A percentile compares a stretch with the other conserved stretches of the same genome.
Evolutionary conservation across 2,888 invertebrate species (phyloP).

Genomic region (Parascotia fuliginaria): DNA sequence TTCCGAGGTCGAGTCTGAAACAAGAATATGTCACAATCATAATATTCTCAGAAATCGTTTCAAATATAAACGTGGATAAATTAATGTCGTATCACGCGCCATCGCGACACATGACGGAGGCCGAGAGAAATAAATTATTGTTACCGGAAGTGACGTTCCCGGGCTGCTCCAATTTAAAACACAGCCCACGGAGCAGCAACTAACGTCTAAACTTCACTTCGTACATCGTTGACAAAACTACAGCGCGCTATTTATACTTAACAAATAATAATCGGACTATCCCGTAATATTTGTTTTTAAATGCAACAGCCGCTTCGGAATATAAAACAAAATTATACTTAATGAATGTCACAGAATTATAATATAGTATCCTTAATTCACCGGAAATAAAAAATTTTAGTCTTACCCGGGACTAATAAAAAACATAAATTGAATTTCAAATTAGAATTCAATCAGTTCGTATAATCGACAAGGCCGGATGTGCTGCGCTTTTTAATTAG

Average conservation of each 20-base stretch:
- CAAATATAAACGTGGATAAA: slow-evolving; percentile 77
- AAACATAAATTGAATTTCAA: slow-evolving; percentile 75
- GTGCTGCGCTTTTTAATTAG: slow-evolving; percentile 76
- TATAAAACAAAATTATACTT: slow-evolving; percentile 59
- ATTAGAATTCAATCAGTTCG: slow-evolving; percentile 74
- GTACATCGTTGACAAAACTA: slow-evolving; percentile 42
- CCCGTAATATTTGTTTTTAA: slow-evolving; percentile 52
- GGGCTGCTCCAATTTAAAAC: slow-evolving; percentile 80
- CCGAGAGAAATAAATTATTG: slow-evolving; percentile 82
- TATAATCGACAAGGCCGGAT: slow-evolving; percentile 73
- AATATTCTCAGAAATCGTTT: slow-evolving; percentile 75
- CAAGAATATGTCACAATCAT: slow-evolving; percentile 69
- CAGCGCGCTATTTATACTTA: slow-evolving; percentile 23
- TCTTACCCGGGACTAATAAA: slow-evolving; percentile 63
- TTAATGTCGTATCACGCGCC: slow-evolving; percentile 78
- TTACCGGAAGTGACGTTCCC: slow-evolving; percentile 83
- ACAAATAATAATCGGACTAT: slow-evolving; percentile 41
- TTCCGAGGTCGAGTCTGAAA: slow-evolving; percentile 45
- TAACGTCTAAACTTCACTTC: slow-evolving; percentile 32
- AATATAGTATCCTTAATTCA: slow-evolving; percentile 62
- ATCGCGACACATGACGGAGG: slow-evolving; percentile 78
- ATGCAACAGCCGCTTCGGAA: slow-evolving; percentile 42
- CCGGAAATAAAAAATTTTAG: slow-evolving; percentile 72
- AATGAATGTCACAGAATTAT: slow-evolving; percentile 62
- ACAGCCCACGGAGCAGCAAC: slow-evolving; percentile 59